Evolutionary conservation across 2,797 vertebrate genomes (phyloP), one percentile per base, ranked within the genome.

Genomic region (Bradypus variegatus): DNA sequence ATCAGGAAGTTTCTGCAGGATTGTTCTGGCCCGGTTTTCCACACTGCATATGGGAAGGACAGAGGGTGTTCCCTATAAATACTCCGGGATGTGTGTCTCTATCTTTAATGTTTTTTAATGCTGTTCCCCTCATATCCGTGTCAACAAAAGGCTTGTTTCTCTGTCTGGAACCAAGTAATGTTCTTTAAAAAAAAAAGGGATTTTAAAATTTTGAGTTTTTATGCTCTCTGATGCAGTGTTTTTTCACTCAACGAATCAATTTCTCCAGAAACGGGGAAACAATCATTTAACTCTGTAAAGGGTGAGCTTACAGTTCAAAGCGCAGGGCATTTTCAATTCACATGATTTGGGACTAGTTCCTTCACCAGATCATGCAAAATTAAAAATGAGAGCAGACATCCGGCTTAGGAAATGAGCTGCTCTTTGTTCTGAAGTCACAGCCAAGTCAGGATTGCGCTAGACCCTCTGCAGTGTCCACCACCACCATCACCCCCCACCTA

Each of bases 1-100:
- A 45, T 93, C 87, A 90, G 94, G 94, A 96, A 95, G 92, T 94
- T 93, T 91, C 94, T 95, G 87, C 85, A 78, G 88, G 55, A 79
- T 82, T 62, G 6, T 91, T 88, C 91, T 92, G 94, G 86, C 75
- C 88, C 48, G 0, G 53, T 91, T 95, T 96, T 93, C 92, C 92
- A 92, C 10, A 2, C 70, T 13, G 9, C 85, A 36, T 78, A 53
- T 91, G 69, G 91, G 88, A 90, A 94, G 92, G 89, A 75, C 79
- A 91, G 94, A 94, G 94, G 58, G 84, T 93, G 94, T 95, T 92
- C 92, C 91, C 73, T 84, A 1, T 70, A 55, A 86, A 87, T 91
- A 69, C 79, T 9, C 58, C 38, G 55, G 38, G 65, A 8, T 82
- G 41, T 60, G 85, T 86, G 76, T 89, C 80, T 91, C 67, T 67